phyloP scores from a whole-genome alignment of 1,140 invertebrate species.

The Acarapis woodi region DNA sequence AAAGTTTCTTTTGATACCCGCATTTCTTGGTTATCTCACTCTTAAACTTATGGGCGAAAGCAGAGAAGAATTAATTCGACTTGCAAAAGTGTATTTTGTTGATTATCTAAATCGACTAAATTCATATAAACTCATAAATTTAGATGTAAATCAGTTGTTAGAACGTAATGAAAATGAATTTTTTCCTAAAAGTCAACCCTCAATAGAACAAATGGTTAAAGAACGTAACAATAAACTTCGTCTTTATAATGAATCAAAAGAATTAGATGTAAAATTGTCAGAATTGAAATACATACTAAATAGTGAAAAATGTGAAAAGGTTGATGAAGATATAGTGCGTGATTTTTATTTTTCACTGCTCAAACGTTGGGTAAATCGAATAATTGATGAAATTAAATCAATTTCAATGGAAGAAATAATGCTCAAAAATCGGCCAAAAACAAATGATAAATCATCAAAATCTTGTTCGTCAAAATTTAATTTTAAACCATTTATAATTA shows the following conservation, averaged over 20 bases:
- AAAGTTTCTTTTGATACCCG: conserved; percentile 47
- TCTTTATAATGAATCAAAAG: conserved; percentile 44
- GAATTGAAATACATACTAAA: conserved; percentile 25
- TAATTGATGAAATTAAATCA: conserved; percentile 39
- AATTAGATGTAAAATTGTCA: conserved; percentile 34
- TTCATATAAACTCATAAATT: conserved; percentile 38
- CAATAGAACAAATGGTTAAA: conserved; percentile 12
- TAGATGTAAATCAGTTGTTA: conserved; percentile 13
- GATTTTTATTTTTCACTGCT: conserved; percentile 51
- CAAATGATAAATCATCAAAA: background rate
- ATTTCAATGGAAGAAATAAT: conserved; percentile 17
- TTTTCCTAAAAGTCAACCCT: conserved; percentile 6
- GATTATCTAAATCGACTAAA: conserved; percentile 50
- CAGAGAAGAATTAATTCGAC: conserved; percentile 32
- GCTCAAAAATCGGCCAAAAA: conserved; percentile 11
- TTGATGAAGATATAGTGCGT: conserved; percentile 45
- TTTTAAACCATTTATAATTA: conserved; percentile 72
- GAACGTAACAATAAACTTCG: conserved; percentile 40
- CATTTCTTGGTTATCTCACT: conserved; percentile 38
- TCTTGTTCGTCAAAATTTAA: conserved; percentile 17
- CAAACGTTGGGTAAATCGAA: conserved; percentile 36
- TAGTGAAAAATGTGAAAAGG: conserved; percentile 12
- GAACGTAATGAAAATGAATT: conserved; percentile 5
- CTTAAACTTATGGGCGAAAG: conserved; percentile 31
- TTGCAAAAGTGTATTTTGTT: conserved; percentile 47